Evolutionary conservation across 2,888 invertebrate genomes (phyloP).

Genomic region (Villa cingulata): DNA sequence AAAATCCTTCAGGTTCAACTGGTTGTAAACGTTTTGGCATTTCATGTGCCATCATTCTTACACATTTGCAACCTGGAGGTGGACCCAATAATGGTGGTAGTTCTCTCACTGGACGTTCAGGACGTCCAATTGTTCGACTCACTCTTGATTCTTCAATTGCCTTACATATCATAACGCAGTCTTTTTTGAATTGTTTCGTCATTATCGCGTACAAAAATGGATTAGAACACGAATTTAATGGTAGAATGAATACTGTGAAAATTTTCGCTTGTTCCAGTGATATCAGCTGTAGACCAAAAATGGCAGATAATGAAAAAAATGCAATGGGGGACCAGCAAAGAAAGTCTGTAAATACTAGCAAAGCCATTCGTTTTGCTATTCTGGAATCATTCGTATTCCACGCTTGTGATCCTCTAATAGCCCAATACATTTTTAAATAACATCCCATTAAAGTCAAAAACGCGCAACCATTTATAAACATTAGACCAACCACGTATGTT

Average conservation of each 20-base stretch:
- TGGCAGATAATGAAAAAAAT: slow-evolving; percentile 86
- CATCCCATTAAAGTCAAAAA: slow-evolving; percentile 92
- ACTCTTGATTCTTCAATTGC: slow-evolving; percentile 90
- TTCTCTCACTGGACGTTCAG: slow-evolving; percentile 66
- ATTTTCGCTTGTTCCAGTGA: slow-evolving; percentile 91
- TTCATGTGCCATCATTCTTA: slow-evolving; percentile 35
- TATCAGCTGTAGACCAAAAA: slow-evolving; percentile 80
- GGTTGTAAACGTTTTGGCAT: slow-evolving; percentile 32
- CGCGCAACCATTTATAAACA: slow-evolving; percentile 84
- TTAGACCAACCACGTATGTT: slow-evolving; percentile 78
- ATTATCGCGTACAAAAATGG: slow-evolving; percentile 96
- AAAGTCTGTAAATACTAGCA: slow-evolving; percentile 93
- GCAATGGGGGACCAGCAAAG: slow-evolving; percentile 97
- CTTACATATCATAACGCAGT: slow-evolving; percentile 90
- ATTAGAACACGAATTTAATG: slow-evolving; percentile 93
- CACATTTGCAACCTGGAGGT: slow-evolving; percentile 37
- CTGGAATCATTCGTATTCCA: slow-evolving; percentile 97
- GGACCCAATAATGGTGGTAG: slow-evolving; percentile 42
- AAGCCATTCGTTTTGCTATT: slow-evolving; percentile 91
- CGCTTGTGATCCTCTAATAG: slow-evolving; percentile 89
- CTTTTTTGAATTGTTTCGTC: slow-evolving; percentile 95
- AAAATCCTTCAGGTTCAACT: slow-evolving; percentile 23
- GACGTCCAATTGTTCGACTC: slow-evolving; percentile 72
- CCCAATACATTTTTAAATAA: slow-evolving; percentile 95
- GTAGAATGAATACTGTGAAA: slow-evolving; percentile 89